Evolutionary conservation across 1,140 invertebrate species (phyloP).

Genomic region (Pollicipes pollicipes): DNA sequence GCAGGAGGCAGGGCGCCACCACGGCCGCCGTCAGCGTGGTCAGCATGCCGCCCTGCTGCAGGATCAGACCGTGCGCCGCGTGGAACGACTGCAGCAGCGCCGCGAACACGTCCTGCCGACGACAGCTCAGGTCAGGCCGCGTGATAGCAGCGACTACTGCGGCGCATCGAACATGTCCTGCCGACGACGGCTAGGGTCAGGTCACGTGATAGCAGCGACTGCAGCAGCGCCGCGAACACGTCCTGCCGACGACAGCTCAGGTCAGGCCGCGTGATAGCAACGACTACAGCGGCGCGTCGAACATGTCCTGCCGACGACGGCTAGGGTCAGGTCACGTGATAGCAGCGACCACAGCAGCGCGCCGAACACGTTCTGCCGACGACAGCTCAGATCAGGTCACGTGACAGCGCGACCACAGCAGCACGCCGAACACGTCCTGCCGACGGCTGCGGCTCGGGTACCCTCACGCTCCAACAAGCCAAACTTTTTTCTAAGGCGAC

Average conservation of each 20-base stretch:
- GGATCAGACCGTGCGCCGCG: slow-evolving; percentile 67
- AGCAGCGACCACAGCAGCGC: slow-evolving; percentile 54
- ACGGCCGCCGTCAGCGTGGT: slow-evolving; percentile 69
- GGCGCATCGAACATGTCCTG: not conserved
- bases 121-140: too few relatives aligned
- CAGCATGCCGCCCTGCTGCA: slow-evolving; percentile 66
- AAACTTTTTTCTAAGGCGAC: too few relatives aligned
- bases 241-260: too few relatives aligned
- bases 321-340: too few relatives aligned
- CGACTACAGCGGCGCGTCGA: not conserved
- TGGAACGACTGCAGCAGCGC: slow-evolving; percentile 64
- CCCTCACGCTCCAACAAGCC: slow-evolving; percentile 7
- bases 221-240: slow-evolving; percentile 56
- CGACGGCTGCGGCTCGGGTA: too few relatives aligned
- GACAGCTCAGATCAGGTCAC: too few relatives aligned
- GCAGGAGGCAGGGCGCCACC: slow-evolving; percentile 41
- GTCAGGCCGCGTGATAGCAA: too few relatives aligned
- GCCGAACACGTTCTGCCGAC: slow-evolving; percentile 56
- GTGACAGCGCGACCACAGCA: slow-evolving; percentile 14
- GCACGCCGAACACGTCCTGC: not conserved
- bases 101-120: slow-evolving; percentile 56
- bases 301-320: slow-evolving; percentile 2
- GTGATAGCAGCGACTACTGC: slow-evolving; percentile 16
- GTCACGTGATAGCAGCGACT: slow-evolving; percentile 45
- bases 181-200: too few relatives aligned